Conservation (phyloP, 2,888 invertebrate genomes). For the Galerucella pusilla region DNA sequence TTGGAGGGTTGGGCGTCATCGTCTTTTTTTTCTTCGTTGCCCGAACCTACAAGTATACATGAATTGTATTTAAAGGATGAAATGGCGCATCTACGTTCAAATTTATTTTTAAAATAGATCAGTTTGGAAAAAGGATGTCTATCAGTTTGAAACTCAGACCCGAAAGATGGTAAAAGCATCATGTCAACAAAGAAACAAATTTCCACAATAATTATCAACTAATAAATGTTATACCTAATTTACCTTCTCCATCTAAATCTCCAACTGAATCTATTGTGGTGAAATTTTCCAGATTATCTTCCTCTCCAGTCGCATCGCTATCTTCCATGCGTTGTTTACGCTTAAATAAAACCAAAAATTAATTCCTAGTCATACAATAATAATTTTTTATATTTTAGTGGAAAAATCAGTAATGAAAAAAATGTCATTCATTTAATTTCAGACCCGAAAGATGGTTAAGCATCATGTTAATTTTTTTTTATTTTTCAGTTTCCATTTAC, state of each 20-base stretch:
- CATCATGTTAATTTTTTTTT: slow-evolving; percentile 16
- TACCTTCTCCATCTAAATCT: slow-evolving; percentile 86
- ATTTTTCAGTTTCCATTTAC: too few relatives aligned
- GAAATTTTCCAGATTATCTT: slow-evolving; percentile 83
- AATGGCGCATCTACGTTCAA: neutral
- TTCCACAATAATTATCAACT: slow-evolving; percentile 33
- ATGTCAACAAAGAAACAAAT: slow-evolving; percentile 15
- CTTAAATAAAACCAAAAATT: slow-evolving; percentile 57
- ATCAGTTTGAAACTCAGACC: slow-evolving; percentile 31
- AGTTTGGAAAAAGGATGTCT: slow-evolving; percentile 12
- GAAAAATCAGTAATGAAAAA: slow-evolving; percentile 8
- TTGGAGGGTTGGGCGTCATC: slow-evolving; percentile 75
- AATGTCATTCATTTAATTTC: slow-evolving; percentile 22
- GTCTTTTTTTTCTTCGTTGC: slow-evolving; percentile 60
- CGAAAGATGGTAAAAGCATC: slow-evolving; percentile 34
- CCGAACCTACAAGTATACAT: slow-evolving; percentile 37
- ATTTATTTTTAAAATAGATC: neutral
- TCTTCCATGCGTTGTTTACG: slow-evolving; percentile 68
- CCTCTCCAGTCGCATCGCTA: slow-evolving; percentile 70
- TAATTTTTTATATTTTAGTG: neutral
- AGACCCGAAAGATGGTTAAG: slow-evolving; percentile 35
- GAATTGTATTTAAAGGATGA: too few relatives aligned
- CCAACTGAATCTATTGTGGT: slow-evolving; percentile 91
- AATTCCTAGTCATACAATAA: neutral
- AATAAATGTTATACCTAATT: slow-evolving; percentile 52